phyloP scores from a whole-genome alignment of 2,888 invertebrate genomes.

The Xanthorhoe designata region DNA sequence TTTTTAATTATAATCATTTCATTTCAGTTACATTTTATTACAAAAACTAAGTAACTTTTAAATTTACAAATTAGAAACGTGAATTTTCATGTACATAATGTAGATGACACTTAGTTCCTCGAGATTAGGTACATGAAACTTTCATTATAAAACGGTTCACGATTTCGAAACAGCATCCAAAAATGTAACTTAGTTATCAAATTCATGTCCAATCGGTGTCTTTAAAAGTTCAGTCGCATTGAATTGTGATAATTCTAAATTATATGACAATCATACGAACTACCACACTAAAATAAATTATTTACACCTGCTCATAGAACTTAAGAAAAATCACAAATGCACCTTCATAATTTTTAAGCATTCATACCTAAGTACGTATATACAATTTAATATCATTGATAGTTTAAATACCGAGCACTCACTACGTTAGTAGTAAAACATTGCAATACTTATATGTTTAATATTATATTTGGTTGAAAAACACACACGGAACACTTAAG shows the following conservation, averaged over 20 bases:
- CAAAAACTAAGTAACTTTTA: neutral
- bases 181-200: neutral
- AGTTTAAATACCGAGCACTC: constrained; percentile 45
- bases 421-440: constrained; percentile 42
- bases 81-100: neutral
- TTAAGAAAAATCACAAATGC: constrained; percentile 71
- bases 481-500: constrained; percentile 38
- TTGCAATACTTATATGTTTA: constrained; percentile 37
- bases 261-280: constrained; percentile 64
- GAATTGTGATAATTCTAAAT: constrained; percentile 66
- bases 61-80: neutral
- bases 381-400: constrained; percentile 65
- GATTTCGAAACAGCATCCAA: neutral
- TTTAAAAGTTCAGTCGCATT: constrained; percentile 69
- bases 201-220: constrained; percentile 42
- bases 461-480: constrained; percentile 41
- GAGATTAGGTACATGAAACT: neutral
- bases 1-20: neutral
- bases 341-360: constrained; percentile 67
- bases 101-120: neutral
- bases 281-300: constrained; percentile 77
- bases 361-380: constrained; percentile 65
- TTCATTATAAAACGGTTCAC: neutral
- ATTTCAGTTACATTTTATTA: neutral
- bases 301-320: constrained; percentile 74